Evolutionary conservation across 2,888 invertebrate genomes (phyloP), one percentile per base, ranked within the genome.

Genomic region (Lithophane socia): DNA sequence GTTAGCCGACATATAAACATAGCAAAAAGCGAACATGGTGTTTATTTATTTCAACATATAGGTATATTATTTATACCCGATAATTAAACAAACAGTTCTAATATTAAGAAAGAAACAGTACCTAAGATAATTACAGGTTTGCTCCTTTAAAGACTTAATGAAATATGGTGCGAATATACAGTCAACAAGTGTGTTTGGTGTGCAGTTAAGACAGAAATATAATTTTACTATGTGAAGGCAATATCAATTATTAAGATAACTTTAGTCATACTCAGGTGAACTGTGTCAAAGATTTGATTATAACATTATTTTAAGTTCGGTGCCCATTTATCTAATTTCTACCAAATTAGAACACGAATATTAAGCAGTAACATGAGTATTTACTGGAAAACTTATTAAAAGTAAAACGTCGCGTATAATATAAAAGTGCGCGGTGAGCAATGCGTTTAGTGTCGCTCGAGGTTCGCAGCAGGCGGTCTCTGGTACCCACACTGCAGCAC

Each of bases 381-480:
- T 75, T 58, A 52, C 52, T 63, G 47, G 29, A 42, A 67, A 64
- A 29, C 49, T 37, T 61, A 74, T 79, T 67, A 72, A 80, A 75
- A 80, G 61, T 70, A 64, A 58, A 66, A 63, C 54, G 42, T 42
- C 42, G 18, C 65, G 29, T 21, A n/a, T 75, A 65, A 65, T 68
- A 72, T 75, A 71, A 84, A 69, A 80, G 58, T 71, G 69, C 21
- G 54, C 52, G 37, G 68, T 63, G 71, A 71, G 65, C 69, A 87
- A 84, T 77, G 68, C 65, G 61, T 77, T 75, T 56, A 63, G 54
- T 84, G 88, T 88, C 85, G 61, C 79, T 77, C 54, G 71, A 72
- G 47, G 54, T 21, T 21, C 87, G 9, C 89, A 73, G 65, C 87
- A 83, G 89, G 88, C 73, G 89, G 88, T 84, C 88, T 16, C 44